A percentile compares a stretch with the other conserved stretches of the same genome.
Evolutionary conservation across 2,888 invertebrate genomes (phyloP).

Genomic region (Zeuzera pyrina): DNA sequence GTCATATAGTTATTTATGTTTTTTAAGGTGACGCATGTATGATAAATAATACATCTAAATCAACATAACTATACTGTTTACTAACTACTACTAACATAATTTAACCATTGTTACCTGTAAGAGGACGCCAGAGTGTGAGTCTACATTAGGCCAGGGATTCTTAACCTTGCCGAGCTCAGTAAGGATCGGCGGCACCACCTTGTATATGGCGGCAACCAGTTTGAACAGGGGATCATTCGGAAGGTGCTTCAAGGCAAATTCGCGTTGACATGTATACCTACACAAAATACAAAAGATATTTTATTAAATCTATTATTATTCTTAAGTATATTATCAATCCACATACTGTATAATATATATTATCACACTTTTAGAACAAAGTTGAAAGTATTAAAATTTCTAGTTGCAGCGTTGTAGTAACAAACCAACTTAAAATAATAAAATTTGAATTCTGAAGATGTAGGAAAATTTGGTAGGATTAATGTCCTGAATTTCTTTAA

Average conservation of each 20-base stretch:
- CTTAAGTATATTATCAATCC: background rate
- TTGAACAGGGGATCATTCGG: constrained; percentile 94
- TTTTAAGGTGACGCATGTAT: no score
- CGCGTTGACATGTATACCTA: constrained; percentile 91
- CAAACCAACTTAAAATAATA: background rate
- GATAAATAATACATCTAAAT: no score
- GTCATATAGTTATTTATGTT: no score
- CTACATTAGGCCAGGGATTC: constrained; percentile 99
- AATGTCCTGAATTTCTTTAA: background rate
- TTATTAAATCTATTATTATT: background rate
- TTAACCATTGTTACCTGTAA: constrained; percentile 79
- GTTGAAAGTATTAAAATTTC: no score
- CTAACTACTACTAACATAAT: no score
- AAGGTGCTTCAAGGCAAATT: constrained; percentile 94
- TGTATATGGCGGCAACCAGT: constrained; percentile 91
- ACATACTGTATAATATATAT: no score
- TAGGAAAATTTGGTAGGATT: background rate
- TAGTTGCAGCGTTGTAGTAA: no score
- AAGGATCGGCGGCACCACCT: constrained; percentile 93
- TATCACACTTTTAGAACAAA: no score
- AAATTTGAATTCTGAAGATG: background rate
- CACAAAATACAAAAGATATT: no score
- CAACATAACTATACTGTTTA: no score
- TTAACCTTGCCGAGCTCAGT: constrained; percentile 95
- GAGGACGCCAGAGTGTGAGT: constrained; percentile 95